Base-by-base conservation (phyloP, 1,140 invertebrate genomes). In the Aethina tumida region DNA sequence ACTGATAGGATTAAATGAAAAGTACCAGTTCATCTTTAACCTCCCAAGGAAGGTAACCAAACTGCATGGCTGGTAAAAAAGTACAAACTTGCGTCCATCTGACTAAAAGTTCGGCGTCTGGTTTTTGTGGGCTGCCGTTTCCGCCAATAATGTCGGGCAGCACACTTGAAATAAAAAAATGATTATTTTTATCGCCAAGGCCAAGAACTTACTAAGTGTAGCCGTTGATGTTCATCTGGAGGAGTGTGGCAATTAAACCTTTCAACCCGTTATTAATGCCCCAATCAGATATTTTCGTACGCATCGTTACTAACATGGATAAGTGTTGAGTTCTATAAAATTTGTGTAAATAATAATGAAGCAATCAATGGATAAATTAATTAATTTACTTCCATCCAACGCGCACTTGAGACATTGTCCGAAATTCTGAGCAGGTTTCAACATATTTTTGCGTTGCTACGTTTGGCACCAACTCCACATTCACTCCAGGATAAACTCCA, bases 121-220 rank as follows among this genome's bases (percentile, higher is more conserved):
- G 77, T 14, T 64, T 70, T 56, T 69, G 67, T 25, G 67, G 63
- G 7, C 70, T 63, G 0, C 76, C 83, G 55, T 92, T 92, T 2
- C 92, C 91, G 2, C 90, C 91, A 45, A 97, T 80, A 82, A 94
- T 90, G 54, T 94, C 90, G 0, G 89, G 86, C 2, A 95, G 61
- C 4, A 93, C 79, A 31, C 55, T 58, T 30, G 21, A 24, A 24
- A 24, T 24, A 7, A 24, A n/a, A n/a, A n/a, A n/a, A n/a, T n/a
- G n/a, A n/a, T n/a, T n/a, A n/a, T n/a, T n/a, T n/a, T n/a, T n/a
- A n/a, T n/a, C n/a, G 18, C 6, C 10, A 16, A 5, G 8, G 9
- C 30, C n/a, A 25, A 12, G 21, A 16, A 39, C 45, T 43, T 50
- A 55, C 47, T 84, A 78, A 0, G 79, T 72, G 60, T 93, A 94